These are phyloP conservation scores for Albula goreensis DNA, from an alignment of 2,113 vertebrate genomes.

Conservation along the genomic window DNA sequence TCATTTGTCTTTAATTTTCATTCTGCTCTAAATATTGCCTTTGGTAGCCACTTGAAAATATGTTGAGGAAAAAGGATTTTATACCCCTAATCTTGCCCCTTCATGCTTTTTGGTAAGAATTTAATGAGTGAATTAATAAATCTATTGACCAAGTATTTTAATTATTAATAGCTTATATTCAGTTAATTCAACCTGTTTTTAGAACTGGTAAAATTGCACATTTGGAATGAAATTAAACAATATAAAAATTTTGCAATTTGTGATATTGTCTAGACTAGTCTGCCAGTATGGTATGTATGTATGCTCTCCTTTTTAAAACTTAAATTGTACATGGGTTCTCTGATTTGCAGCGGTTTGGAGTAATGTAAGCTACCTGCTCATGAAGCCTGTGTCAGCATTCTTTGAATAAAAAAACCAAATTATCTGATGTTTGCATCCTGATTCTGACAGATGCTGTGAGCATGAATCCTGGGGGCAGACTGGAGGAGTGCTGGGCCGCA, in stretches of 20 bases:
- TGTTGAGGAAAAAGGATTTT: conserved; percentile 11
- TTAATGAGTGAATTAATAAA: neutral
- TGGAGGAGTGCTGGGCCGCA: neutral
- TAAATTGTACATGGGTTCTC: neutral
- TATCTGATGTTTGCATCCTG: neutral
- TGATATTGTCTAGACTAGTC: neutral
- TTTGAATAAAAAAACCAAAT: neutral
- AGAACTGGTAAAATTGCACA: neutral
- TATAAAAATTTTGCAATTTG: neutral
- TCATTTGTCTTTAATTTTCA: conserved; percentile 12
- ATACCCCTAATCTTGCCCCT: neutral
- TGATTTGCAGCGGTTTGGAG: neutral
- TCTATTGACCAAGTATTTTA: neutral
- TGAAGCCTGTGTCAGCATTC: neutral
- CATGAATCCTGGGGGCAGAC: neutral
- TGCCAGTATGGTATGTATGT: neutral
- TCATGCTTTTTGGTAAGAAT: neutral
- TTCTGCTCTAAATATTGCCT: conserved; percentile 22
- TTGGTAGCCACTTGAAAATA: conserved; percentile 6
- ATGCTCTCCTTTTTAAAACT: neutral
- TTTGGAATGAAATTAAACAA: neutral
- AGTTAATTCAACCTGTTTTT: neutral
- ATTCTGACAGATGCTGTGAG: neutral
- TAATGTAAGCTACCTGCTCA: neutral
- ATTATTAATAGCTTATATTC: conserved; percentile 3